Percentiles rank a stretch among this genome's conserved stretches.
Evolutionary conservation across 2,888 invertebrate species (phyloP).

Genomic region (Uropetala carovei): DNA sequence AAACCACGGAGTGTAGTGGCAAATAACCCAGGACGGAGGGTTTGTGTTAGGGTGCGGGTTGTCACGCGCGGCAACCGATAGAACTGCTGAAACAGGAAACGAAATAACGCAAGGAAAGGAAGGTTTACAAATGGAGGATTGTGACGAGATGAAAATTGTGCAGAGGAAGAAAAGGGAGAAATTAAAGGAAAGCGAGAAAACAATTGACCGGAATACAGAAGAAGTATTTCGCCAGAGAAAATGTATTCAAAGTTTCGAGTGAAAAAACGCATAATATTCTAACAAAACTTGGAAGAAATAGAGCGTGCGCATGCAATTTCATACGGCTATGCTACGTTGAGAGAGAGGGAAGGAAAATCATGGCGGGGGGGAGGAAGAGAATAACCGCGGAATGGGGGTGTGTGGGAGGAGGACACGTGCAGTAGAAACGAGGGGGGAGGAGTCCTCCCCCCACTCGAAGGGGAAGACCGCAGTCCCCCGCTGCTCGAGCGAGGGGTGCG

Average conservation of each 20-base stretch:
- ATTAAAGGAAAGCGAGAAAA: background rate
- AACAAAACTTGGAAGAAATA: background rate
- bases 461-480: background rate
- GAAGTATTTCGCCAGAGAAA: background rate
- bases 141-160: too few species aligned
- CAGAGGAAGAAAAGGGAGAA: background rate
- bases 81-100: too few species aligned
- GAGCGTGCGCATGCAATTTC: background rate
- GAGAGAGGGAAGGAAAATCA: background rate
- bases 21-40: background rate
- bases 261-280: background rate
- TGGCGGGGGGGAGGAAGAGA: background rate
- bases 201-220: background rate
- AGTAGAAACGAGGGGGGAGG: background rate
- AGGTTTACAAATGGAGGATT: background rate
- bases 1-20: background rate
- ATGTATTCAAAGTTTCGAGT: background rate
- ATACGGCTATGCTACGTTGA: background rate
- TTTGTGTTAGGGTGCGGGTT: background rate
- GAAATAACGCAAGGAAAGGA: background rate
- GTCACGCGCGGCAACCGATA: background rate
- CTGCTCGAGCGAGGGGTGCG: too few species aligned
- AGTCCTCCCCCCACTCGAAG: background rate
- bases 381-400: background rate
- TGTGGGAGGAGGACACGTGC: background rate